Evolutionary conservation across 1,140 invertebrate species (phyloP).

Genomic region (Panagrolaimus sp.): DNA sequence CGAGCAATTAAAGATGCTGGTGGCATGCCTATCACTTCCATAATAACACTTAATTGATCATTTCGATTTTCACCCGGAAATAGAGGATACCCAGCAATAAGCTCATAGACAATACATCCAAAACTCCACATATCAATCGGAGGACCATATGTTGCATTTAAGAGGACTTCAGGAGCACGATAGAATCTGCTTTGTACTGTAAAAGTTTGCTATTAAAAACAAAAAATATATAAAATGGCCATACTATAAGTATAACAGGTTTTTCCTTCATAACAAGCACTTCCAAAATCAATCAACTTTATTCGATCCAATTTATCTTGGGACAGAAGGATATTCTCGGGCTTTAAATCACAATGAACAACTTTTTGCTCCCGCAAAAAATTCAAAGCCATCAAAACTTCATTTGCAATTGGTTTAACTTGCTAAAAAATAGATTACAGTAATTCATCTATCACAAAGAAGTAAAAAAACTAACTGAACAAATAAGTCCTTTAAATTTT

Average conservation of each 20-base stretch:
- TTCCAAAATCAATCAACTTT: not conserved
- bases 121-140: constrained; percentile 61
- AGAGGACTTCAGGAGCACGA: constrained; percentile 41
- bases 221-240: too few species aligned
- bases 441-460: not conserved
- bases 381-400: not conserved
- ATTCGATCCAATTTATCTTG: not conserved
- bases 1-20: not conserved
- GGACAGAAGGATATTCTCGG: not conserved
- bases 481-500: not conserved
- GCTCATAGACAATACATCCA: constrained; percentile 42
- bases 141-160: constrained; percentile 44
- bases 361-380: not conserved
- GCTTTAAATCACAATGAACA: not conserved
- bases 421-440: constrained; percentile 7
- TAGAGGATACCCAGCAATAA: constrained; percentile 31
- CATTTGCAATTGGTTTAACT: not conserved
- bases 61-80: constrained; percentile 30
- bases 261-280: not conserved
- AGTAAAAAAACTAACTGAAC: not conserved
- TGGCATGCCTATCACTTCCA: constrained; percentile 24
- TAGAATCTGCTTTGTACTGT: constrained; percentile 41
- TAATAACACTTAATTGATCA: constrained; percentile 29
- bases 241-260: constrained; percentile 27
- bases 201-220: too few species aligned